Evolutionary conservation across 1,140 invertebrate species (phyloP), one percentile per base, ranked within the genome.

Genomic region (Tetramorium simillimum): DNA sequence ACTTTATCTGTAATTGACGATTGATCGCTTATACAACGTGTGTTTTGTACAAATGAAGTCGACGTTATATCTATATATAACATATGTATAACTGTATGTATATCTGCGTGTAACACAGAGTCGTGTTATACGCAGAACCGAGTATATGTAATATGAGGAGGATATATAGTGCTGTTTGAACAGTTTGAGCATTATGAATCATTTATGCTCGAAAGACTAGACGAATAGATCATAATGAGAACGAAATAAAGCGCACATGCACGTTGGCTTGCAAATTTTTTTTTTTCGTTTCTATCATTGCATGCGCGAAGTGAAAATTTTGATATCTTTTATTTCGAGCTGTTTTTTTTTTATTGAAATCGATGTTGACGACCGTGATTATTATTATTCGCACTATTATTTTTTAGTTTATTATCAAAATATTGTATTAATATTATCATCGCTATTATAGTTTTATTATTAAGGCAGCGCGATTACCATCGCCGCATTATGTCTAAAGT

Each of bases 31-130:
- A 63, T 78, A 60, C 46, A 69, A 67, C 62, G 53, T 63, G 63
- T 87, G 75, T 86, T 85, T 89, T 86, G 78, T 90, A 90, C 88
- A 89, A 91, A 88, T 88, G 86, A 89, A 40, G 89, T 91, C 65
- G 63, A 86, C 87, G 82, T 91, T 87, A 69, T 75, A 58, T 75
- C 53, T 75, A 75, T 60, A 75, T 60, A 75, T 75, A 58, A 56
- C 51, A 75, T 53, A 75, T 75, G 72, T 75, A 75, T 75, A 60
- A 60, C 53, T 51, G 72, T 75, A 75, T 43, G 72, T 75, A 75
- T 60, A 37, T 37, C 53, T 75, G 33, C 37, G 53, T 85, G 24
- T 82, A 28, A 77, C 40, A 21, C 21, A 43, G 46, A 43, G 46
- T 75, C 73, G 73, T 28, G 21, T 65, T 56, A 28, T 43, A 37